Percentiles rank a stretch among this genome's conserved stretches.
phyloP scores from a whole-genome alignment of 2,113 vertebrate species.

The Arizona elegans region DNA sequence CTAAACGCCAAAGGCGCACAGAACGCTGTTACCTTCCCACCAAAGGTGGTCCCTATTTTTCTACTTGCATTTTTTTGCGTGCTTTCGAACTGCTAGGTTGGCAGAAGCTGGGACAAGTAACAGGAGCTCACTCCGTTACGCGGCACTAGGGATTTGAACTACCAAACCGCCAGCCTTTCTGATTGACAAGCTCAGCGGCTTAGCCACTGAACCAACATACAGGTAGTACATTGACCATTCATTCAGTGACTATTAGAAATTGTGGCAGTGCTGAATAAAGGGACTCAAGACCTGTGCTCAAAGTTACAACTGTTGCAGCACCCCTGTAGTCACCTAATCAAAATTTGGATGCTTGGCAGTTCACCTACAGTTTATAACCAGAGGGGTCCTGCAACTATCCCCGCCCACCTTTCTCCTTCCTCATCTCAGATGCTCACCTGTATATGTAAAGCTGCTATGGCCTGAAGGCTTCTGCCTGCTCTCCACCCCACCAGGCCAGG shows the following conservation, averaged over 20 bases:
- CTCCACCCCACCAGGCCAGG: background rate
- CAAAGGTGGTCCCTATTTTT: no score
- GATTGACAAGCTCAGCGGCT: no score
- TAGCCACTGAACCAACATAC: no score
- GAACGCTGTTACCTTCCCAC: no score
- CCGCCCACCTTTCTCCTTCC: background rate
- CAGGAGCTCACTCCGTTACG: no score
- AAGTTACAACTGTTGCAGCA: background rate
- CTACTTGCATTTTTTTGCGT: no score
- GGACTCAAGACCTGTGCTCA: background rate
- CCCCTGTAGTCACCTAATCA: background rate
- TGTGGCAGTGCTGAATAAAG: background rate
- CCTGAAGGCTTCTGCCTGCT: background rate
- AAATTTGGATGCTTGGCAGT: background rate
- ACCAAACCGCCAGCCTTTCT: no score
- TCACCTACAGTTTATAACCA: background rate
- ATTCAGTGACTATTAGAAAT: background rate
- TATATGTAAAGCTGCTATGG: background rate
- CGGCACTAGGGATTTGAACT: no score
- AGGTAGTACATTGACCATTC: background rate
- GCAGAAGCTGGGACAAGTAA: no score
- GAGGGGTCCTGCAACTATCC: background rate
- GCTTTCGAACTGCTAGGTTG: no score
- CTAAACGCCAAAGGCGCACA: no score
- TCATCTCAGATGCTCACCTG: background rate